These are phyloP conservation scores for Eurosta solidaginis DNA, from an alignment of 1,140 invertebrate genomes.

Conservation along the genomic window DNA sequence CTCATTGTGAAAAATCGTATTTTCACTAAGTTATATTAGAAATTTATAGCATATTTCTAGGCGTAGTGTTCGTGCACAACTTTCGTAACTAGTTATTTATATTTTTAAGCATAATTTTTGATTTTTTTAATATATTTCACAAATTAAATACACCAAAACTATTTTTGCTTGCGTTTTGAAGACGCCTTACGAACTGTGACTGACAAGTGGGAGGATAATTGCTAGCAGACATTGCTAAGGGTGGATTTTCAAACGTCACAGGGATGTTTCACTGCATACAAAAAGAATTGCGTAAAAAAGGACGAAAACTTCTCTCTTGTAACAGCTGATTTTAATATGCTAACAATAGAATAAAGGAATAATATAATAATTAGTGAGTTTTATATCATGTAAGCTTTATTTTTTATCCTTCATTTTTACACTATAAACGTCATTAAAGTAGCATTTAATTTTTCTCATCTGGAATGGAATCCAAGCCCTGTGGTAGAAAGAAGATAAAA, in stretches of 20 bases:
- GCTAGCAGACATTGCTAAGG: constrained; percentile 44
- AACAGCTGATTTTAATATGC: neutral
- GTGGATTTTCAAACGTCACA: constrained; percentile 44
- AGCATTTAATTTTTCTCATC: constrained; percentile 59
- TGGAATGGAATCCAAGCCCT: constrained; percentile 64
- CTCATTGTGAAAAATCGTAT: neutral
- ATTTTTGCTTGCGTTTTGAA: constrained; percentile 36
- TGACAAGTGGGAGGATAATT: constrained; percentile 43
- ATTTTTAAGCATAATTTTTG: neutral
- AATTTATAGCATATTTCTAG: neutral
- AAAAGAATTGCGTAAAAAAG: neutral
- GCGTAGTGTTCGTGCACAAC: neutral
- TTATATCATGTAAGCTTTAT: constrained; percentile 9
- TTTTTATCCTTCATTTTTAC: neutral
- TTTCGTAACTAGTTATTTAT: neutral
- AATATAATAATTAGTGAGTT: neutral
- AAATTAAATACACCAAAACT: neutral
- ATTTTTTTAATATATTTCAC: neutral
- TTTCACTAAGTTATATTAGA: constrained; percentile 35
- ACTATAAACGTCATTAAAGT: neutral
- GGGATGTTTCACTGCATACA: constrained; percentile 12
- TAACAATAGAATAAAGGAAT: neutral
- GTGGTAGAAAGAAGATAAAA: constrained; percentile 45
- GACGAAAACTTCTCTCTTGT: neutral
- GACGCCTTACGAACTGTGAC: constrained; percentile 54